Base-by-base conservation (phyloP, 2,797 vertebrate genomes). In the Rhinatrema bivittatum region DNA sequence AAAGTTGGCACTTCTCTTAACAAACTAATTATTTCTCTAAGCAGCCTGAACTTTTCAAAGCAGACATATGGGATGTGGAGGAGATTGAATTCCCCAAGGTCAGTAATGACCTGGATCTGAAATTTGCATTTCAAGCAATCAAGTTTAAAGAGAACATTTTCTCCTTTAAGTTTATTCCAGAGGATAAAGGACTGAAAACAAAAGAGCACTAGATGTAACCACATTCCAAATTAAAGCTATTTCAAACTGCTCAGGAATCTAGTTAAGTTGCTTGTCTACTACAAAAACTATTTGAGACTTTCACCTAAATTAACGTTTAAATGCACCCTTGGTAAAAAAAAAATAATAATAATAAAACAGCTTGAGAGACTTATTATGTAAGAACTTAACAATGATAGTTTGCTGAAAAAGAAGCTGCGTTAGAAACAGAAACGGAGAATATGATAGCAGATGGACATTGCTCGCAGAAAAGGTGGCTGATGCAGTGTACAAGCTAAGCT, bases 61-160 rank as follows among this genome's bases (percentile, higher is more conserved):
- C 29, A 36, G 26, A 29, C 13, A 27, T 35, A 44, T 42, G 36
- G 28, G 17, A 38, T 46, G 70, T 61, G 39, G 41, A 50, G 50
- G 34, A 49, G 42, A 22, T 16, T 35, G 29, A 53, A 56, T 66
- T 68, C 56, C 69, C 50, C 47, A 20, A 65, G 61, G 53, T 63
- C 39, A 42, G 25, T 29, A 63, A 68, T 51, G 46, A 59, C 30
- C 22, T 7, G 11, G 7, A 10, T 20, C 4, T 30, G 7, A 14
- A 56, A 60, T 71, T 72, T 71, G 36, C 36, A 53, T 76, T 69
- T 78, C 51, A 72, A 60, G 52, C 48, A 64, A 48, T 29, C 34
- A 30, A 48, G 39, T 72, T 74, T 51, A 70, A 72, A 75, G 52
- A 29, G 38, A 53, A 29, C 39, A 1, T 52, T 36, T 9, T 25